These are phyloP conservation scores for Spilogale gracilis DNA, from an alignment of 2,113 vertebrate species.

Conservation along the genomic window DNA sequence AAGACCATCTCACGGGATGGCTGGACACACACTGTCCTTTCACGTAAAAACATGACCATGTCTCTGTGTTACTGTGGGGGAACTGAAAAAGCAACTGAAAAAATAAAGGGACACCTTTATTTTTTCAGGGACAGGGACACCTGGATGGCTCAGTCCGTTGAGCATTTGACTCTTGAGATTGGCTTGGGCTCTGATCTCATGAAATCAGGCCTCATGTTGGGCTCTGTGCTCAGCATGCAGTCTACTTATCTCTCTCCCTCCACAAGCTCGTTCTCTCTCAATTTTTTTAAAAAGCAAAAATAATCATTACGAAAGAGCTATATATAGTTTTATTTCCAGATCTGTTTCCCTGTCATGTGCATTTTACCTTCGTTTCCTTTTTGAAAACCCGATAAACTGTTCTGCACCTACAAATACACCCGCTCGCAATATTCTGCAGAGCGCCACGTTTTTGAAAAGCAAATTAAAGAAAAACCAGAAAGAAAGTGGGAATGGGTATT, in stretches of 20 bases:
- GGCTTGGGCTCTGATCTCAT: neutral
- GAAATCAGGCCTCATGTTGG: neutral
- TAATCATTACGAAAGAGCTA: neutral
- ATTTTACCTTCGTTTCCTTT: neutral
- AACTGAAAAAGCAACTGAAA: neutral
- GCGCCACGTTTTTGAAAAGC: neutral
- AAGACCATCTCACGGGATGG: neutral
- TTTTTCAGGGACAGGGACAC: neutral
- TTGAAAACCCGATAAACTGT: neutral
- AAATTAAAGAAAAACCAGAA: constrained; percentile 15
- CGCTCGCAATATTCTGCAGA: neutral
- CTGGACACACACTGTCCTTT: neutral
- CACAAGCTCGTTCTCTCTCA: neutral
- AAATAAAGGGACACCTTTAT: neutral
- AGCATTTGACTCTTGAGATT: neutral
- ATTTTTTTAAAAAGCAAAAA: neutral
- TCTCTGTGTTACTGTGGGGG: neutral
- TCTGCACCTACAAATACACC: constrained; percentile 12
- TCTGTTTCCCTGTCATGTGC: neutral
- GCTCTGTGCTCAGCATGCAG: neutral
- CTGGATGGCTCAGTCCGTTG: neutral
- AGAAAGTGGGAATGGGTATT: neutral
- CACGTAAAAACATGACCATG: accelerated
- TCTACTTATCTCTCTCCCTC: neutral
- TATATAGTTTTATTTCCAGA: neutral